These are phyloP conservation scores for Phasia obesa DNA, from an alignment of 2,888 invertebrate genomes.

Conservation along the genomic window DNA sequence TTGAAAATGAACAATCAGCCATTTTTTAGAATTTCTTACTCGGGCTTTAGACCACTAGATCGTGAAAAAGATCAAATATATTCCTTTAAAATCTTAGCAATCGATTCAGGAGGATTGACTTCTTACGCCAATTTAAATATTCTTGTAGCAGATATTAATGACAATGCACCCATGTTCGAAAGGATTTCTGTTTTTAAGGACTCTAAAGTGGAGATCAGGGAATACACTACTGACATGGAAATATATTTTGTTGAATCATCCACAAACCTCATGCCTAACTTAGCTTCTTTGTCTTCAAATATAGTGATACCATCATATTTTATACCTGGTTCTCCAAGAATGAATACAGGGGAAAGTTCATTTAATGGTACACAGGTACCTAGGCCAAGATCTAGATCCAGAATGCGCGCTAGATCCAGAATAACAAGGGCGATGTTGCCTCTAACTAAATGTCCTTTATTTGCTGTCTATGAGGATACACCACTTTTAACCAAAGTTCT, in stretches of 20 bases:
- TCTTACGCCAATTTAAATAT: slow-evolving; percentile 89
- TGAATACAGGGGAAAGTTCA: slow-evolving; percentile 71
- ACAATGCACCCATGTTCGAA: slow-evolving; percentile 89
- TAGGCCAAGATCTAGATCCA: slow-evolving; percentile 71
- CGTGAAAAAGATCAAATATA: slow-evolving; percentile 88
- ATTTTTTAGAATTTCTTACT: slow-evolving; percentile 79
- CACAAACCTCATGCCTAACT: slow-evolving; percentile 70
- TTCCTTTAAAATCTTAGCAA: slow-evolving; percentile 88
- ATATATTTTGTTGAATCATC: slow-evolving; percentile 81
- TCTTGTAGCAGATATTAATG: slow-evolving; percentile 90
- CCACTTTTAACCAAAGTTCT: slow-evolving; percentile 87
- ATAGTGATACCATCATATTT: slow-evolving; percentile 77
- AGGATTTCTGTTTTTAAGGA: slow-evolving; percentile 88
- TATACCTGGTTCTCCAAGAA: slow-evolving; percentile 80
- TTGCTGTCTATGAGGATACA: slow-evolving; percentile 88
- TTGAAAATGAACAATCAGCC: slow-evolving; percentile 77
- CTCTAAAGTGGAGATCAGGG: slow-evolving; percentile 86
- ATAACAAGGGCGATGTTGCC: slow-evolving; percentile 60
- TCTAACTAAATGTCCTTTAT: slow-evolving; percentile 83
- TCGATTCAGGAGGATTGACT: slow-evolving; percentile 89
- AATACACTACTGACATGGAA: slow-evolving; percentile 84
- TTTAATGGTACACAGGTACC: slow-evolving; percentile 67
- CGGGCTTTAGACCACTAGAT: slow-evolving; percentile 84
- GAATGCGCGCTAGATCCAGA: slow-evolving; percentile 75
- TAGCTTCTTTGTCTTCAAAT: slow-evolving; percentile 71